Evolutionary conservation across 2,888 invertebrate genomes (phyloP).

Genomic region (Stenotaenia linearis): DNA sequence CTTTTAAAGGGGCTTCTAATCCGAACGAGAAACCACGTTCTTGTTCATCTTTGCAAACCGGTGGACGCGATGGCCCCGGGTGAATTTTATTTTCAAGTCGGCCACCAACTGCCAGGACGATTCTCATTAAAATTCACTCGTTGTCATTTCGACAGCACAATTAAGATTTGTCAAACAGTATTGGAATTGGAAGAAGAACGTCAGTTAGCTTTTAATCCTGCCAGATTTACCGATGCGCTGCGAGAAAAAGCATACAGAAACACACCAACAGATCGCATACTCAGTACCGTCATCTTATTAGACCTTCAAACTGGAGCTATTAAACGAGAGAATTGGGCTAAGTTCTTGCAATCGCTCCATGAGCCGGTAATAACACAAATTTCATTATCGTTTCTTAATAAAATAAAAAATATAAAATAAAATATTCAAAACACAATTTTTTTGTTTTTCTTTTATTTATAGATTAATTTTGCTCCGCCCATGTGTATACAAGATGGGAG

Average conservation of each 20-base stretch:
- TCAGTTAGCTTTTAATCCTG: not conserved
- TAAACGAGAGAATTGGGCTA: not conserved
- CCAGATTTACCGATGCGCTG: not conserved
- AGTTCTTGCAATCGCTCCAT: not conserved
- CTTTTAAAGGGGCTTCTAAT: not conserved
- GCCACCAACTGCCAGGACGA: constrained; percentile 28
- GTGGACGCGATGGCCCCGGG: constrained; percentile 13
- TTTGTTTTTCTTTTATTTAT: not conserved
- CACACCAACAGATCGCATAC: not conserved
- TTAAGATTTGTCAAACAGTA: constrained; percentile 23
- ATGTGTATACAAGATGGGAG: not conserved
- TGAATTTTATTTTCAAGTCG: constrained; percentile 30
- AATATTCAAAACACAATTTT: too few species aligned
- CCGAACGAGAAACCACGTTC: not conserved
- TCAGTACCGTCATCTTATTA: not conserved
- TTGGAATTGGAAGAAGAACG: constrained; percentile 22
- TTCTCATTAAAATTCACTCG: constrained; percentile 31
- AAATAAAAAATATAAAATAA: too few species aligned
- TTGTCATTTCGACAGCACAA: not conserved
- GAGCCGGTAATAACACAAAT: constrained; percentile 8
- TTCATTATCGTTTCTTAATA: too few species aligned
- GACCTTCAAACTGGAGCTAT: not conserved
- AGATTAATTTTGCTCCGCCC: not conserved
- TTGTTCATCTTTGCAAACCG: not conserved
- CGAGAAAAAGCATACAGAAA: not conserved